Evolutionary conservation across 2,797 vertebrate genomes (phyloP).

Genomic region (Limnodromus scolopaceus): DNA sequence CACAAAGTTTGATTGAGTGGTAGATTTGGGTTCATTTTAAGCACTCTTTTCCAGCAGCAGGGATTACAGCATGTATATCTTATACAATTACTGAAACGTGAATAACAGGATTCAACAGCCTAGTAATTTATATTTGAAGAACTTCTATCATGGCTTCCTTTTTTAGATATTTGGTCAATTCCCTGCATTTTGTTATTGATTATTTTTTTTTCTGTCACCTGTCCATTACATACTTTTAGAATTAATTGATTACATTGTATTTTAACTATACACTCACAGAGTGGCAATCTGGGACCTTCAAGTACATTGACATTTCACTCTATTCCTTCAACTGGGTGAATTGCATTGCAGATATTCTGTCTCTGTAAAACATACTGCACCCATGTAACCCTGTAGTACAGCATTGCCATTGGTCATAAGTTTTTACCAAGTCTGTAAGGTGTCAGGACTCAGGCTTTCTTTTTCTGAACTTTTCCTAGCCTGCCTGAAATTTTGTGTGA

Average conservation of each 20-base stretch:
- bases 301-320: fast-evolving
- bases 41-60: background rate
- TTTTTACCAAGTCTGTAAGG: background rate
- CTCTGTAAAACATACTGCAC: background rate
- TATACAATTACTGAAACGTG: background rate
- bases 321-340: background rate
- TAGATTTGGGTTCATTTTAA: background rate
- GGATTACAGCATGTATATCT: background rate
- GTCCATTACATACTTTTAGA: background rate
- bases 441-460: background rate
- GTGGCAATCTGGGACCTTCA: background rate
- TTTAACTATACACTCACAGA: background rate
- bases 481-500: background rate
- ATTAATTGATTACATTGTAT: background rate
- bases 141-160: background rate
- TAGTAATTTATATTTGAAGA: background rate
- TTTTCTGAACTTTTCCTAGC: background rate
- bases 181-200: background rate
- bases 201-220: background rate
- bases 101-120: background rate
- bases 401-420: background rate
- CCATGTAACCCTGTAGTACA: background rate
- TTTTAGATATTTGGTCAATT: background rate
- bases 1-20: background rate
- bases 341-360: background rate